A percentile compares a stretch with the other conserved stretches of the same genome.
These are phyloP conservation scores for Lordiphosa mommai DNA, from an alignment of 1,140 invertebrate genomes.

Conservation along the genomic window DNA sequence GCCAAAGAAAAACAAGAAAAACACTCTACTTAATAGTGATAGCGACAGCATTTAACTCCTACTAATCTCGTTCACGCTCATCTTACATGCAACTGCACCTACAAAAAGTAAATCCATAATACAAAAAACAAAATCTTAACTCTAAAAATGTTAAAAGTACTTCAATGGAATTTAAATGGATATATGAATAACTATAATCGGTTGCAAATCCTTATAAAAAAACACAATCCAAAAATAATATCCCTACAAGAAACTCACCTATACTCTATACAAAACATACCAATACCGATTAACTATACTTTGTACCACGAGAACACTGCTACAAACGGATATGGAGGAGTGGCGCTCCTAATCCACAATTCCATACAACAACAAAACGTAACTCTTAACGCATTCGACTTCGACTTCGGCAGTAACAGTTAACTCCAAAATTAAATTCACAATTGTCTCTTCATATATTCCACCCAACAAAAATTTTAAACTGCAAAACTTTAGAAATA, in stretches of 20 bases:
- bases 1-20: constrained; percentile 6
- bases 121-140: no score
- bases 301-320: constrained; percentile 11
- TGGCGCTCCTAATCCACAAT: constrained; percentile 20
- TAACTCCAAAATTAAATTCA: constrained; percentile 19
- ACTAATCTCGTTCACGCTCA: no score
- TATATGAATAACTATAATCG: constrained; percentile 26
- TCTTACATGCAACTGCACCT: no score
- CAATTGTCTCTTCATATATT: constrained; percentile 9
- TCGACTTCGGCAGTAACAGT: constrained; percentile 16
- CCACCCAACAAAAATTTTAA: constrained; percentile 11
- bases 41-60: constrained; percentile 8
- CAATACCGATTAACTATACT: constrained; percentile 21
- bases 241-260: constrained; percentile 21
- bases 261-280: constrained; percentile 7
- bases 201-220: constrained; percentile 22
- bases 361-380: constrained; percentile 15
- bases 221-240: constrained; percentile 21
- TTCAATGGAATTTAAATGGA: constrained; percentile 31
- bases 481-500: constrained; percentile 14
- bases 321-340: constrained; percentile 2
- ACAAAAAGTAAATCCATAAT: no score
- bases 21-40: constrained; percentile 8
- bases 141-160: neutral
- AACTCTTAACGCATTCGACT: neutral